phyloP scores from a whole-genome alignment of 1,140 invertebrate species.

The Trichomalopsis sarcophagae region DNA sequence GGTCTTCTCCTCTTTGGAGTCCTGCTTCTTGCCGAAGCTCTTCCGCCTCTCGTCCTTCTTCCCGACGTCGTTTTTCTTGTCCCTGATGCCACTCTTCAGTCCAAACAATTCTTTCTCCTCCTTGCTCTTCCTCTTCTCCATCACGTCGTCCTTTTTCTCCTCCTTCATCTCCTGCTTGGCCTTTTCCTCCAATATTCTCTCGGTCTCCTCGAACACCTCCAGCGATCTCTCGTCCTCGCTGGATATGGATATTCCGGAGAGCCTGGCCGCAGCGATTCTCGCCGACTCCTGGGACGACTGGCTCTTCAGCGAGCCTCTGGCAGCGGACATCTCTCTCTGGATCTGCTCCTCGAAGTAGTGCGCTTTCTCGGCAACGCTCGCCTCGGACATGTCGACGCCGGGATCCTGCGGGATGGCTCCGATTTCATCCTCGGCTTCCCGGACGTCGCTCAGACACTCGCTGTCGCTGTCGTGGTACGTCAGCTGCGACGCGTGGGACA shows the following conservation, averaged over 20 bases:
- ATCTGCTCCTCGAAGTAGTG: conserved; percentile 74
- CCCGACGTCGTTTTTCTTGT: not conserved
- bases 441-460: conserved; percentile 60
- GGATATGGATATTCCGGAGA: conserved; percentile 47
- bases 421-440: conserved; percentile 55
- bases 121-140: conserved; percentile 22
- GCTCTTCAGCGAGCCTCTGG: conserved; percentile 51
- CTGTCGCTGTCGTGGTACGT: conserved; percentile 71
- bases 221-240: conserved; percentile 42
- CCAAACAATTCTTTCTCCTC: not conserved
- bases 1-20: conserved; percentile 28
- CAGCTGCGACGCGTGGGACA: conserved; percentile 68
- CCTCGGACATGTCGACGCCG: conserved; percentile 69
- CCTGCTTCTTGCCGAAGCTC: conserved; percentile 22
- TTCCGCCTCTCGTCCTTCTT: conserved; percentile 35
- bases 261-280: not conserved
- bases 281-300: conserved; percentile 50
- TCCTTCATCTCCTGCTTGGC: not conserved
- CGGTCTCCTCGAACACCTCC: conserved; percentile 40
- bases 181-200: conserved; percentile 39
- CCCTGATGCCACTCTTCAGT: not conserved
- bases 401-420: conserved; percentile 63
- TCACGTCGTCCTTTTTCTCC: conserved; percentile 42
- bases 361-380: conserved; percentile 73
- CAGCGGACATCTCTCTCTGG: conserved; percentile 66